Percentiles rank a stretch among this genome's conserved stretches.
Evolutionary conservation across 2,113 vertebrate genomes (phyloP).

Genomic region (Pogona vitticeps): DNA sequence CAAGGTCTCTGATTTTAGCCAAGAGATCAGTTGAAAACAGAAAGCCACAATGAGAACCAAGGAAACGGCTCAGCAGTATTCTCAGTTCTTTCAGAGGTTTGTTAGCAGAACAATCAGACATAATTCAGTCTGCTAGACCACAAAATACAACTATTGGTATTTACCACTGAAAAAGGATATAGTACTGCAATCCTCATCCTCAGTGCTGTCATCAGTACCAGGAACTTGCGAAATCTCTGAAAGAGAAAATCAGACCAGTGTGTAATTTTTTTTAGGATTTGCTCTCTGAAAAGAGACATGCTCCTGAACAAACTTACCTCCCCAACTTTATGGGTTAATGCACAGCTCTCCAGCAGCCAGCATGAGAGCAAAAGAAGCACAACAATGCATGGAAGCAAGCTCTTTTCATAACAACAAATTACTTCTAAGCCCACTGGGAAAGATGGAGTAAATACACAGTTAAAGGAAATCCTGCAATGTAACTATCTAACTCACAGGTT

Average conservation of each 20-base stretch:
- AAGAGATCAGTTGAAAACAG: background rate
- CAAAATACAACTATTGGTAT: background rate
- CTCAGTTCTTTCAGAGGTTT: background rate
- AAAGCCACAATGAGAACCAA: background rate
- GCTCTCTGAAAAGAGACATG: background rate
- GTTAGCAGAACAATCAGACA: background rate
- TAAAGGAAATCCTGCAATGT: background rate
- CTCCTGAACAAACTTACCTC: background rate
- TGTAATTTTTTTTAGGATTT: background rate
- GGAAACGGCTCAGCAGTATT: background rate
- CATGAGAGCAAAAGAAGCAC: background rate
- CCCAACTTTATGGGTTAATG: background rate
- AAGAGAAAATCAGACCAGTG: background rate
- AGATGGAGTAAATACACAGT: too few relatives aligned
- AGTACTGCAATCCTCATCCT: slow-evolving; percentile 8
- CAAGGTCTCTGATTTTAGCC: background rate
- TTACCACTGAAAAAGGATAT: slow-evolving; percentile 13
- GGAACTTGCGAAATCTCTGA: background rate
- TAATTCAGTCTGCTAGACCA: background rate
- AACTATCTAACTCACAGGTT: too few relatives aligned
- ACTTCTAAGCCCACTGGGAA: background rate
- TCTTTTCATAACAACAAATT: background rate
- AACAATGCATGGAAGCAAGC: background rate
- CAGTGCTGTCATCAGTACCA: background rate
- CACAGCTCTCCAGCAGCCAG: background rate